Evolutionary conservation across 1,140 invertebrate species (phyloP), one percentile per base, ranked within the genome.

Genomic region (Panagrolaimus sp.): DNA sequence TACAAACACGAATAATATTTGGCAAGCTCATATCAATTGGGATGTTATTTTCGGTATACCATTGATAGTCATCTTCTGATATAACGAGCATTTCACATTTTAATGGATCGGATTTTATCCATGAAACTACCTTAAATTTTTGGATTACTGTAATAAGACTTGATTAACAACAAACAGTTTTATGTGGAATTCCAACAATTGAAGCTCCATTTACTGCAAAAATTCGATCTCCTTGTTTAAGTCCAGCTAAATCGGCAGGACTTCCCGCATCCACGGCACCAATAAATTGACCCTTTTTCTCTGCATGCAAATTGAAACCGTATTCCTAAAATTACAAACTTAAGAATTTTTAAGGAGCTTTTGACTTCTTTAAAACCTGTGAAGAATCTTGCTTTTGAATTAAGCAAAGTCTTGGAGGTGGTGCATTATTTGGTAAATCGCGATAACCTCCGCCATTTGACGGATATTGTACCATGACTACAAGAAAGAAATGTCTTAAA

Each of bases 261-360:
- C 91, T 94, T 26, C 89, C 89, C 12, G 90, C 88, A 85, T 98
- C 95, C 46, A 98, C 93, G 85, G 96, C 96, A 24, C 95, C 95
- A 80, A 98, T 94, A 83, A 90, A 97, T 83, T 98, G 95, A 2
- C 94, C 94, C 84, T 92, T 91, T 81, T 94, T 93, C 84, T 97
- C 94, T 17, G 94, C 93, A 85, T 97, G 94, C 68, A 98, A 85
- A 86, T 98, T 97, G 84, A 98, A 98, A 1, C 95, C 95, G 84
- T 96, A 98, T 1, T 95, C 95, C 84, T 94, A 91, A 38, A 52
- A 67, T 67, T 7, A 38, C 4, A 4, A 15, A 24, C 26, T n/a
- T n/a, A n/a, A n/a, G n/a, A n/a, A n/a, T n/a, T n/a, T n/a, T n/a
- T n/a, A n/a, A 9, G 15, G 8, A 45, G 8, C 44, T 21, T 47